phyloP scores from a whole-genome alignment of 1,140 invertebrate species.

The Mycetomoellerius zeteki region DNA sequence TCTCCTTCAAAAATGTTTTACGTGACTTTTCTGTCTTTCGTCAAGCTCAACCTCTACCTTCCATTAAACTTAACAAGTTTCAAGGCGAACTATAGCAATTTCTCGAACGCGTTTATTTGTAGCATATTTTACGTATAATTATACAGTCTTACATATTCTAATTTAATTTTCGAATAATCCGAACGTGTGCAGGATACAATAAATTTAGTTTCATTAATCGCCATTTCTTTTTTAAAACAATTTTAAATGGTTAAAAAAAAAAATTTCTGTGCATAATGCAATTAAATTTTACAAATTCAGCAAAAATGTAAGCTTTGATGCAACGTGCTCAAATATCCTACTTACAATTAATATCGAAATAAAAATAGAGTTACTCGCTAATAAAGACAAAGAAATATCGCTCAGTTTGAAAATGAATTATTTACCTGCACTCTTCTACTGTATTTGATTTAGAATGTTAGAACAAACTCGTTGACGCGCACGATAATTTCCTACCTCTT shows the following conservation, averaged over 20 bases:
- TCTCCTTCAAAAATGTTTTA: conserved; percentile 66
- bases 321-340: neutral
- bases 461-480: conserved; percentile 46
- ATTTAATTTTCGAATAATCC: neutral
- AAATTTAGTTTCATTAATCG: too few species aligned
- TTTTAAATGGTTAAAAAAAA: conserved; percentile 12
- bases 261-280: neutral
- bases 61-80: conserved; percentile 49
- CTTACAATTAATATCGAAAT: neutral
- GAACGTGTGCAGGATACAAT: too few species aligned
- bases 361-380: neutral
- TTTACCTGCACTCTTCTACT: neutral
- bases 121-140: neutral
- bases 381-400: neutral
- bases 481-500: conserved; percentile 45
- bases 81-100: conserved; percentile 10
- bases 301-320: neutral
- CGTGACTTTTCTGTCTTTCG: conserved; percentile 66
- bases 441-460: neutral
- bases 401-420: conserved; percentile 28
- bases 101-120: neutral
- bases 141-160: neutral
- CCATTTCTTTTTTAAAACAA: neutral
- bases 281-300: neutral
- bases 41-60: conserved; percentile 2